Evolutionary conservation across 2,797 vertebrate species (phyloP).

Genomic region (Pyrocephalus nanus): DNA sequence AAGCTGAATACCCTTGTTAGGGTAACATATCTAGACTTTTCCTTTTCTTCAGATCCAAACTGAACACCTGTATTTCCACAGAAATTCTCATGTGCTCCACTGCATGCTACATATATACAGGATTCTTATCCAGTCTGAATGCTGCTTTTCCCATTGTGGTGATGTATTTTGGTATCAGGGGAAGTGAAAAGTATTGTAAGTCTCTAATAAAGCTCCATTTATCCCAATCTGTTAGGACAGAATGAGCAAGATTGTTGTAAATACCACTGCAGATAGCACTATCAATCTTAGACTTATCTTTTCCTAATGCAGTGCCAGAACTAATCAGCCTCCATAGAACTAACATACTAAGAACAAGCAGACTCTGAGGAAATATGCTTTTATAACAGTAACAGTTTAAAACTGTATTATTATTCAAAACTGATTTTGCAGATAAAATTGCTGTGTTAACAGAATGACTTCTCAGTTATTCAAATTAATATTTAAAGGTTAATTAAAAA

Average conservation of each 20-base stretch:
- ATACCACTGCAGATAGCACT: not conserved
- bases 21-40: not conserved
- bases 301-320: not conserved
- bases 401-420: conserved; percentile 27
- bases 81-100: not conserved
- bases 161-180: not conserved
- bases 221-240: not conserved
- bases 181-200: not conserved
- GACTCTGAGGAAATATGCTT: not conserved
- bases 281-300: not conserved
- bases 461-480: not conserved
- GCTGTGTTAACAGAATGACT: not conserved
- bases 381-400: conserved; percentile 12
- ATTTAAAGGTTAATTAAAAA: not conserved
- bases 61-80: not conserved
- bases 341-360: not conserved
- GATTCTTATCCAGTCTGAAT: not conserved
- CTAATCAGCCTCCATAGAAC: not conserved
- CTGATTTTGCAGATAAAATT: conserved; percentile 27
- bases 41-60: not conserved
- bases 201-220: not conserved
- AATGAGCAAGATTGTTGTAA: not conserved
- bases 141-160: not conserved
- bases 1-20: not conserved
- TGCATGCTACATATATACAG: not conserved